Evolutionary conservation across 2,113 vertebrate genomes (phyloP).

Genomic region (Donacobius atricapilla): DNA sequence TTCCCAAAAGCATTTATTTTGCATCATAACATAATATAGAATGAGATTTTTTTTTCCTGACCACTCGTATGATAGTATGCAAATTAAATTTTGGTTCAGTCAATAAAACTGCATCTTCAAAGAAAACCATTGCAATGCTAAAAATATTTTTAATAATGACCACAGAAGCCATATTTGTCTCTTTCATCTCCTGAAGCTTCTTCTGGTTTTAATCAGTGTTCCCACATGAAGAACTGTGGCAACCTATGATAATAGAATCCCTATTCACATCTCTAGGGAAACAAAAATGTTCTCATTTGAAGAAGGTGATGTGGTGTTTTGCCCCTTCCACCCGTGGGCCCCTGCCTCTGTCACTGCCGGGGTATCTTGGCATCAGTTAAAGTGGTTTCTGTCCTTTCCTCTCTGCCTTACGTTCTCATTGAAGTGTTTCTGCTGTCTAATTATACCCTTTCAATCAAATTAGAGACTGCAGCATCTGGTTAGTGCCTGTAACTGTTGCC

Average conservation of each 20-base stretch:
- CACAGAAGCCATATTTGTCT: constrained; percentile 79
- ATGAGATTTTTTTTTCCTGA: neutral
- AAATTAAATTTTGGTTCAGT: constrained; percentile 69
- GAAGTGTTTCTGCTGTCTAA: constrained; percentile 95
- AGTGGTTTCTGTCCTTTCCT: constrained; percentile 83
- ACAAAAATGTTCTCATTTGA: constrained; percentile 69
- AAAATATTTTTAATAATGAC: constrained; percentile 83
- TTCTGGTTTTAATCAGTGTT: constrained; percentile 81
- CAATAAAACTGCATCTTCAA: constrained; percentile 76
- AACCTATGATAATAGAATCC: constrained; percentile 79
- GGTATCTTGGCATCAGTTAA: constrained; percentile 79
- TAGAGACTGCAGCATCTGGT: constrained; percentile 94
- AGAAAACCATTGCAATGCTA: constrained; percentile 76
- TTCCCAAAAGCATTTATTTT: constrained; percentile 3
- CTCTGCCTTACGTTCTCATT: constrained; percentile 78
- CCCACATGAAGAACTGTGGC: constrained; percentile 80
- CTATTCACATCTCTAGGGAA: constrained; percentile 70
- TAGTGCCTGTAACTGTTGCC: constrained; percentile 88
- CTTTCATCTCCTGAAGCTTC: constrained; percentile 74
- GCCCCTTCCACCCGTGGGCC: constrained; percentile 63
- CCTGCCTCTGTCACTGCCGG: constrained; percentile 69
- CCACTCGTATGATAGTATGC: constrained; percentile 51
- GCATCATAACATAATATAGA: neutral
- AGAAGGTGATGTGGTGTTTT: constrained; percentile 68
- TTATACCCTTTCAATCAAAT: constrained; percentile 96